Evolutionary conservation across 2,797 vertebrate genomes (phyloP), one percentile per base, ranked within the genome.

Genomic region (Sebastes umbrosus): DNA sequence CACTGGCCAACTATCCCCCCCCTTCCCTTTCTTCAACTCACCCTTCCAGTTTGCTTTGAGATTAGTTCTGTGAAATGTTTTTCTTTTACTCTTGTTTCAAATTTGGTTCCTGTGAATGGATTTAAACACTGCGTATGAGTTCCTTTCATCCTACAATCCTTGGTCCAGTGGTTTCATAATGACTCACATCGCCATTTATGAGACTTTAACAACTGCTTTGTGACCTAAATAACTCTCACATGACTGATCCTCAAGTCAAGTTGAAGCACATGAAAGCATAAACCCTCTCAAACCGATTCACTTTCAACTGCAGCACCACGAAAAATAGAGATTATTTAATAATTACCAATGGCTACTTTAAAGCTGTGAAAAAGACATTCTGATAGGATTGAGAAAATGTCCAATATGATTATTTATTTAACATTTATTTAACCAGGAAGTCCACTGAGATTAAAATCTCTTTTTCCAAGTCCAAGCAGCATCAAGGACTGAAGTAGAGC

Each of bases 161-260:
- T 13, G 60, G 4, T 13, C 16, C 31, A 25, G 9, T 10, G 14
- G 54, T 62, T 77, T 55, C 29, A 43, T 18, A 69, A 63, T 62
- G 50, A 74, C 9, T 58, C 8, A 32, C 13, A n/a, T n/a, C 6
- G 25, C 24, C 18, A n/a, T 77, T 31, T 71, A 24, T 31, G 36
- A 29, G 55, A 77, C 24, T 55, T 27, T 11, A 24, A 10, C 32
- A 18, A 25, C 55, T 67, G 50, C 27, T 75, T 43, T 68, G 27
- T 75, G 77, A 59, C 59, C 79, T 68, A 34, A 68, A 73, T 73
- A 75, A 68, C 55, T 70, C 54, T 73, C 72, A 69, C 69, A 74
- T 72, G 79, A 80, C 32, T 22, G 39, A 31, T 36, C n/a, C 18
- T 75, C 31, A 10, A 16, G 58, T 3, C 25, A 10, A 16, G 58